Conservation (phyloP, 1,140 invertebrate species). For the Monochamus saltuarius region DNA sequence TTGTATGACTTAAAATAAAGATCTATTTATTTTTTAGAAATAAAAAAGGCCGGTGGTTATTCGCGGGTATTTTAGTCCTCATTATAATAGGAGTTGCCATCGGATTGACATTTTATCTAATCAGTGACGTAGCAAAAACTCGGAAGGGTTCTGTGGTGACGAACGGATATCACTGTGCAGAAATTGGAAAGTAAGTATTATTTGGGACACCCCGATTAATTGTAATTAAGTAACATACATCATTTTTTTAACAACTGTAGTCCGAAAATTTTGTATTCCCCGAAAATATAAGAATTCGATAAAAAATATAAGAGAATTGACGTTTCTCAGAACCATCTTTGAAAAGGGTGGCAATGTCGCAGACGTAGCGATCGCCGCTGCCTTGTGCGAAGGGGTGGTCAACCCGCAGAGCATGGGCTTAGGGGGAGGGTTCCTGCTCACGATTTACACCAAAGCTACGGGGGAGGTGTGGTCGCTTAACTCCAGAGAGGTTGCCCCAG, state of each 20-base stretch:
- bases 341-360: slow-evolving; percentile 67
- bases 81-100: too few relatives aligned
- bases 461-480: slow-evolving; percentile 57
- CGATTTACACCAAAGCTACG: slow-evolving; percentile 64
- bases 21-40: too few relatives aligned
- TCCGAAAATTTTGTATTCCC: too few relatives aligned
- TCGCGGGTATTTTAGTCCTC: too few relatives aligned
- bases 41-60: too few relatives aligned
- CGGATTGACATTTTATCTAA: too few relatives aligned
- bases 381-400: slow-evolving; percentile 79
- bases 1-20: too few relatives aligned
- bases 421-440: slow-evolving; percentile 81
- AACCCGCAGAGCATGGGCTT: slow-evolving; percentile 77
- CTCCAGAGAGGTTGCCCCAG: slow-evolving; percentile 71
- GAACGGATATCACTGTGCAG: slow-evolving; percentile 48
- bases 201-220: too few relatives aligned
- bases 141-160: slow-evolving; percentile 50
- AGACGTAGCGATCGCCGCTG: slow-evolving; percentile 76
- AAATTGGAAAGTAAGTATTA: slow-evolving; percentile 48
- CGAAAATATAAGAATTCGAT: not conserved
- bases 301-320: not conserved
- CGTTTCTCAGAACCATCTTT: slow-evolving; percentile 27
- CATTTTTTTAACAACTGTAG: too few relatives aligned
- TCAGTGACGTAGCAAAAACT: slow-evolving; percentile 14
- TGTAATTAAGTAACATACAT: too few relatives aligned